Evolutionary conservation across 2,797 vertebrate genomes (phyloP).

Genomic region (Podargus strigoides): DNA sequence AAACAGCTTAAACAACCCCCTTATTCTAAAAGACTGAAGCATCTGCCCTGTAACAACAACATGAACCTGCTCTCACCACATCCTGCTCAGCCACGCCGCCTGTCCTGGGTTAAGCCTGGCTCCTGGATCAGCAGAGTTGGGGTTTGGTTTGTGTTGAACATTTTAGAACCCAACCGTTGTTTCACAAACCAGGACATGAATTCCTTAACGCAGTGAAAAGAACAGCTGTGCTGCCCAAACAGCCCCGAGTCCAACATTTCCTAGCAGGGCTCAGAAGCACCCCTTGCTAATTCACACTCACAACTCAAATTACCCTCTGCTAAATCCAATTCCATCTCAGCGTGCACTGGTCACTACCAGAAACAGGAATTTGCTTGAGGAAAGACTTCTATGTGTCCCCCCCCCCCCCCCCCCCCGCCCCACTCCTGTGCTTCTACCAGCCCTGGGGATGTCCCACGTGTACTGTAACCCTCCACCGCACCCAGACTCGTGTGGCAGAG

Average conservation of each 20-base stretch:
- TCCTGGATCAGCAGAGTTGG: background rate
- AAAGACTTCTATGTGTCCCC: fast-evolving
- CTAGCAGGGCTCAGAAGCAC: background rate
- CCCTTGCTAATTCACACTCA: background rate
- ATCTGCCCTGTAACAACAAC: background rate
- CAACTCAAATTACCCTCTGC: background rate
- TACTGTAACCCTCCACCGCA: fast-evolving
- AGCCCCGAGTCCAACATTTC: background rate
- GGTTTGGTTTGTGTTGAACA: background rate
- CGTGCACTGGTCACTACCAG: fast-evolving
- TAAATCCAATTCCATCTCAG: background rate
- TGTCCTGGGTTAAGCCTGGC: background rate
- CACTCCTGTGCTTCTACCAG: background rate
- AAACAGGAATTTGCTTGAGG: background rate
- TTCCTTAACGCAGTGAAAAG: background rate
- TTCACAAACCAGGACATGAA: background rate
- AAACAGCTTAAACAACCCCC: fast-evolving
- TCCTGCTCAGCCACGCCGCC: background rate
- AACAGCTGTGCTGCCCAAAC: background rate
- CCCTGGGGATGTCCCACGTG: fast-evolving
- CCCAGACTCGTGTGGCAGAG: background rate
- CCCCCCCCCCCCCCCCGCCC: fast-evolving
- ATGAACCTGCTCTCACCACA: background rate
- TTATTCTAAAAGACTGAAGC: background rate
- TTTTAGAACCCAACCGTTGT: background rate